phyloP scores from a whole-genome alignment of 2,113 vertebrate species.

The Proterorhinus semilunaris region DNA sequence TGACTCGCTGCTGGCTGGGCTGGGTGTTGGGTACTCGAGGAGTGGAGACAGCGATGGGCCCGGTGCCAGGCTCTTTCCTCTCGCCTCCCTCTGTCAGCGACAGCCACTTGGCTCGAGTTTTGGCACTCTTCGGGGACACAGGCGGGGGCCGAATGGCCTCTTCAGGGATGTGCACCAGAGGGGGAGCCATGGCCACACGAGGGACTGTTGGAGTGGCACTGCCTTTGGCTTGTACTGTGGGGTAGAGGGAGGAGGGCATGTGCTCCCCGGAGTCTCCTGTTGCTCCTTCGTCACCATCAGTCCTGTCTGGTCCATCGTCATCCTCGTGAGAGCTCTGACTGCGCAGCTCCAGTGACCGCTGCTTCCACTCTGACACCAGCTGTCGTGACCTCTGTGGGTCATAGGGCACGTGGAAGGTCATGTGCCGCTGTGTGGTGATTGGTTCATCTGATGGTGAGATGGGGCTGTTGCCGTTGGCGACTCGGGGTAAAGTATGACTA shows the following conservation, averaged over 20 bases:
- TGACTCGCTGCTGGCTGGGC: constrained; percentile 81
- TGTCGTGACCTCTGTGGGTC: constrained; percentile 90
- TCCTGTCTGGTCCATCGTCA: constrained; percentile 73
- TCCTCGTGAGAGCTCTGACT: constrained; percentile 78
- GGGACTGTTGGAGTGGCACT: constrained; percentile 63
- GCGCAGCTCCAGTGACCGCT: constrained; percentile 88
- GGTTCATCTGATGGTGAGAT: constrained; percentile 81
- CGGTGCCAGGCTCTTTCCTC: constrained; percentile 56
- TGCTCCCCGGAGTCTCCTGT: constrained; percentile 62
- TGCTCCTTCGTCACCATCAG: constrained; percentile 53
- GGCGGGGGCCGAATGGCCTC: constrained; percentile 75
- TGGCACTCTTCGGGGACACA: constrained; percentile 79
- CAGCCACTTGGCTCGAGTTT: constrained; percentile 92
- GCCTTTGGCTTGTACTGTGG: constrained; percentile 80
- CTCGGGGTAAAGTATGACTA: constrained; percentile 94
- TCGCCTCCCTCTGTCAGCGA: constrained; percentile 86
- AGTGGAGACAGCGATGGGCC: constrained; percentile 66
- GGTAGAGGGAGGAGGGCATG: constrained; percentile 83
- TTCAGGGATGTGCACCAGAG: constrained; percentile 88
- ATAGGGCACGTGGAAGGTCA: constrained; percentile 91
- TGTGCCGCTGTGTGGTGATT: constrained; percentile 77
- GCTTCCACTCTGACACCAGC: constrained; percentile 94
- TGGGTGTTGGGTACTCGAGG: constrained; percentile 66
- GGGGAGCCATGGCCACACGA: constrained; percentile 82
- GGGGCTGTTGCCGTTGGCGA: constrained; percentile 75